phyloP scores from a whole-genome alignment of 2,888 invertebrate species.

The Eristalis tenax region DNA sequence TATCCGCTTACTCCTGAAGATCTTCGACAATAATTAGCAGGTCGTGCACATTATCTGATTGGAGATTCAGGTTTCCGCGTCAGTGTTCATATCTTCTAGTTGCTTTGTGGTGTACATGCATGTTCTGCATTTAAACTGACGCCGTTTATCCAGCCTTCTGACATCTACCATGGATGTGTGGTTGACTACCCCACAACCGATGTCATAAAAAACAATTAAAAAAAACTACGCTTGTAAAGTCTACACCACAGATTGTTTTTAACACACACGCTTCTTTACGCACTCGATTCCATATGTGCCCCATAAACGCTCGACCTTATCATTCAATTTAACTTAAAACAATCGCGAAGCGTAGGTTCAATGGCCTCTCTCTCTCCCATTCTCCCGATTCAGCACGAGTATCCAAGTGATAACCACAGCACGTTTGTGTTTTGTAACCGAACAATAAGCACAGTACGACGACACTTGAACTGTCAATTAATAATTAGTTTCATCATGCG shows the following conservation, averaged over 20 bases:
- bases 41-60: neutral
- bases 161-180: no score
- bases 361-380: neutral
- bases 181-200: neutral
- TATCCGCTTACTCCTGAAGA: neutral
- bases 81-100: no score
- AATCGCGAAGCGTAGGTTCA: neutral
- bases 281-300: neutral
- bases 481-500: neutral
- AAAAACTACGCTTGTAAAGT: neutral
- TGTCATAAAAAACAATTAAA: neutral
- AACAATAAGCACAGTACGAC: neutral
- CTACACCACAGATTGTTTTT: neutral
- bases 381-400: neutral
- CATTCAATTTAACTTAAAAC: neutral
- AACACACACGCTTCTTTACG: neutral
- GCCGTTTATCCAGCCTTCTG: no score
- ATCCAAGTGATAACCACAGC: neutral
- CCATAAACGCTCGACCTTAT: neutral
- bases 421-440: neutral
- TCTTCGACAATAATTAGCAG: neutral
- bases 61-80: no score
- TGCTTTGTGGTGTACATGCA: no score
- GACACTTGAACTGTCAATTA: slow-evolving; percentile 25
- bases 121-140: no score